Conservation (phyloP, 2,113 vertebrate species). For the Noturus placidus region DNA sequence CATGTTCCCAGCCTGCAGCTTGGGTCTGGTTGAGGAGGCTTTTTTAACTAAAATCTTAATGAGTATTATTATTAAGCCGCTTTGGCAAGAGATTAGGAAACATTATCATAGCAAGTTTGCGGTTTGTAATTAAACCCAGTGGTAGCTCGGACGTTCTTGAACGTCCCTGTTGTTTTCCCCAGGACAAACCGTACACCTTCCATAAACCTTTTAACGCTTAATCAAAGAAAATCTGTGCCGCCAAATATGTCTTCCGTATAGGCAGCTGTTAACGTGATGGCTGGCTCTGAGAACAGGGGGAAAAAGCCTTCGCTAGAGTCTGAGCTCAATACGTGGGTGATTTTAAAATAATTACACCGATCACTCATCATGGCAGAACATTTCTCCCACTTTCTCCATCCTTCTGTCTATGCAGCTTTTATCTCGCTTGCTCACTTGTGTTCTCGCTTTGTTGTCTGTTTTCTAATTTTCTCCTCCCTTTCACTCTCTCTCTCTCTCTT, state of each 20-base stretch:
- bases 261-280: constrained; percentile 2
- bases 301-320: not conserved
- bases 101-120: not conserved
- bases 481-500: not conserved
- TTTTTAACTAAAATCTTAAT: not conserved
- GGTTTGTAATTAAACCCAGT: not conserved
- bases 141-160: not conserved
- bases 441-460: not conserved
- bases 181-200: not conserved
- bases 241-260: not conserved
- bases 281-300: not conserved
- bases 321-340: too few species aligned
- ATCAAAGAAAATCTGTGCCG: not conserved
- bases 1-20: not conserved
- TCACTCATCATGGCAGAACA: constrained; percentile 6
- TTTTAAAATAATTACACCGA: constrained; percentile 1
- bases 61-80: not conserved
- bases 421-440: not conserved
- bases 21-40: not conserved
- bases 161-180: not conserved
- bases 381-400: not conserved
- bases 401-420: not conserved
- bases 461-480: not conserved
- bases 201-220: not conserved
- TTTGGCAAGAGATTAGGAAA: not conserved